Evolutionary conservation across 37 sponge, comb jelly and placozoan genomes (phyloP).

Genomic region (Hormiphora californensis): DNA sequence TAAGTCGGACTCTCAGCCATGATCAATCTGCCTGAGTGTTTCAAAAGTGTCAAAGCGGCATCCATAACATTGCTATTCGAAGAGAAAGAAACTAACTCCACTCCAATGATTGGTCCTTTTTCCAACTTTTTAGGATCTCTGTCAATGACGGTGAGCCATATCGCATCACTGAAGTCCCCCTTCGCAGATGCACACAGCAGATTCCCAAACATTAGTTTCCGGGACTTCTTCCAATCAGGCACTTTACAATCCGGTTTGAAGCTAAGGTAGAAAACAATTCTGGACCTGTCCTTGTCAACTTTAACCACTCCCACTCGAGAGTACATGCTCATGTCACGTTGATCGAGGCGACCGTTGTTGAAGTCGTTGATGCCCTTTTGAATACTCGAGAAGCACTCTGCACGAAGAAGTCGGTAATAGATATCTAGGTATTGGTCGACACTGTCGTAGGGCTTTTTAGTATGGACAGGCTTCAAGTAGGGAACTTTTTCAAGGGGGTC

Average conservation of each 20-base stretch:
- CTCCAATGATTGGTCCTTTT: not conserved
- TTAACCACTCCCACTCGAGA: not conserved
- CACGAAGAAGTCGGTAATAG: slow-evolving; percentile 54
- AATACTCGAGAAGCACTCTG: slow-evolving; percentile 44
- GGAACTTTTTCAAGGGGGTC: slow-evolving; percentile 28
- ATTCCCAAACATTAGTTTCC: slow-evolving; percentile 58
- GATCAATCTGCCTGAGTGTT: slow-evolving; percentile 34
- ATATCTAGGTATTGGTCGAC: slow-evolving; percentile 53
- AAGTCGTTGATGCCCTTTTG: slow-evolving; percentile 27
- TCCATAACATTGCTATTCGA: not conserved
- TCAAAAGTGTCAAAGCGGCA: not conserved
- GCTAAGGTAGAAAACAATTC: not conserved
- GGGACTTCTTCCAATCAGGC: not conserved
- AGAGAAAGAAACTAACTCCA: slow-evolving; percentile 7
- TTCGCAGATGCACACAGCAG: slow-evolving; percentile 30
- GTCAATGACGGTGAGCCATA: slow-evolving; percentile 52
- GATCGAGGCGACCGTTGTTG: not conserved
- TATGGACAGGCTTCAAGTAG: not conserved
- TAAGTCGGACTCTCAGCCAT: slow-evolving; percentile 63
- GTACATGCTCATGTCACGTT: slow-evolving; percentile 55
- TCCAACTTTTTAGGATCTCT: not conserved
- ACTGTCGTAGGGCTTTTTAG: not conserved
- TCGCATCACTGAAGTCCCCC: slow-evolving; percentile 38
- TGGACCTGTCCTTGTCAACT: not conserved
- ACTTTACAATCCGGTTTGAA: not conserved